A percentile compares a stretch with the other conserved stretches of the same genome.
Conservation (phyloP, 2,797 vertebrate genomes). For the Cyprinodon diabolis region DNA sequence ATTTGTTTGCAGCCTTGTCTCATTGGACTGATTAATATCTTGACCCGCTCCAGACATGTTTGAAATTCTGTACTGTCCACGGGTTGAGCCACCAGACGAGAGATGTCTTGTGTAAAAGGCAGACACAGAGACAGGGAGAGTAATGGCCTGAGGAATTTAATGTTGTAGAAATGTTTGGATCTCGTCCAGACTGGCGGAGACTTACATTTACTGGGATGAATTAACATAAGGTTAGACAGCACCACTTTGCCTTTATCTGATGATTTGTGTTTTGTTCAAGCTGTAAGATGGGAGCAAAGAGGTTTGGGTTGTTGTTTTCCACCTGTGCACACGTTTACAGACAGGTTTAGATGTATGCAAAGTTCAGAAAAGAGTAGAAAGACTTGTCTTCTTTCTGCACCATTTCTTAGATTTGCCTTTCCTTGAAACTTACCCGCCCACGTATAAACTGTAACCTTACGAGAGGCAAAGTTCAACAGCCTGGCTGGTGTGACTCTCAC, state of each 20-base stretch:
- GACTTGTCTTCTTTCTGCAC: not conserved
- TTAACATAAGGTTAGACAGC: constrained; percentile 61
- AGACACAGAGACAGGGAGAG: constrained; percentile 44
- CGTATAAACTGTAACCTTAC: constrained; percentile 54
- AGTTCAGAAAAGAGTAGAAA: not conserved
- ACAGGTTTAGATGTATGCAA: constrained; percentile 5
- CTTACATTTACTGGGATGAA: constrained; percentile 56
- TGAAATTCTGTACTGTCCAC: constrained; percentile 24
- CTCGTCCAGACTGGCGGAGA: constrained; percentile 53
- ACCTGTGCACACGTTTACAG: not conserved
- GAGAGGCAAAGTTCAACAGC: constrained; percentile 70
- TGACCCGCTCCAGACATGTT: not conserved
- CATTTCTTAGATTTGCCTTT: not conserved
- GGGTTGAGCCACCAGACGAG: constrained; percentile 15
- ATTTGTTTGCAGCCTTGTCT: not conserved
- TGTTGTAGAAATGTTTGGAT: constrained; percentile 69
- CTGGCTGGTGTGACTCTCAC: constrained; percentile 70
- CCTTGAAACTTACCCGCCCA: constrained; percentile 23
- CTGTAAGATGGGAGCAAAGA: constrained; percentile 23
- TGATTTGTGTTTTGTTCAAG: constrained; percentile 33
- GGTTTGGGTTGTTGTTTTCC: constrained; percentile 2
- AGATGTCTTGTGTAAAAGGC: constrained; percentile 32
- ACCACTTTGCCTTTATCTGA: constrained; percentile 51
- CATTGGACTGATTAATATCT: constrained; percentile 3
- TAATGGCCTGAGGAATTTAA: constrained; percentile 63